phyloP scores from a whole-genome alignment of 2,797 vertebrate genomes.

The Pseudochirops cupreus region DNA sequence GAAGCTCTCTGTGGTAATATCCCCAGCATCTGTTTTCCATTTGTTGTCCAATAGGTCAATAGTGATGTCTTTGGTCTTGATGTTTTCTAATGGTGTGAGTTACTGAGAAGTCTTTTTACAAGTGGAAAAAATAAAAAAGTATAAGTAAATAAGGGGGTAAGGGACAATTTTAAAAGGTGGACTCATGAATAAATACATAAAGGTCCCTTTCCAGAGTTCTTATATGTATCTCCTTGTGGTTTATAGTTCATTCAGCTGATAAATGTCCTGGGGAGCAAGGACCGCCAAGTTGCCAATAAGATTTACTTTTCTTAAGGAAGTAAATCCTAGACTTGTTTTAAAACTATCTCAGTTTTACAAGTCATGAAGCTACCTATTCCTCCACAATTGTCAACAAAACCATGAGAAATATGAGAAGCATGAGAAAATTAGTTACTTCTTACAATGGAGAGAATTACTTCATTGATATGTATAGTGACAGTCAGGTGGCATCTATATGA shows the following conservation, averaged over 20 bases:
- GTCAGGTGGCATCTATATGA: conserved; percentile 58
- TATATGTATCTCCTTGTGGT: conserved; percentile 32
- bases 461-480: conserved; percentile 60
- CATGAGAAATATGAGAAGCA: conserved; percentile 13
- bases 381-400: conserved; percentile 63
- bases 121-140: conserved; percentile 53
- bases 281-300: conserved; percentile 60
- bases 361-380: conserved; percentile 62
- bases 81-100: conserved; percentile 44
- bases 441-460: conserved; percentile 67
- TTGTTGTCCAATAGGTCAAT: conserved; percentile 59
- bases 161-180: neutral
- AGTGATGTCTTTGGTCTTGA: conserved; percentile 40
- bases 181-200: conserved; percentile 42
- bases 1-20: conserved; percentile 46
- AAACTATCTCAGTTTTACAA: conserved; percentile 64
- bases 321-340: conserved; percentile 58
- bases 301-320: conserved; percentile 61
- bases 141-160: conserved; percentile 50
- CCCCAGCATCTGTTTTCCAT: conserved; percentile 48
- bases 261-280: conserved; percentile 26
- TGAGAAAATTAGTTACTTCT: conserved; percentile 59
- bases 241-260: conserved; percentile 43
- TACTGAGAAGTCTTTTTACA: conserved; percentile 59
- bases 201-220: neutral